Evolutionary conservation across 2,797 vertebrate species (phyloP), one percentile per base, ranked within the genome.

Genomic region (Myotis daubentonii): DNA sequence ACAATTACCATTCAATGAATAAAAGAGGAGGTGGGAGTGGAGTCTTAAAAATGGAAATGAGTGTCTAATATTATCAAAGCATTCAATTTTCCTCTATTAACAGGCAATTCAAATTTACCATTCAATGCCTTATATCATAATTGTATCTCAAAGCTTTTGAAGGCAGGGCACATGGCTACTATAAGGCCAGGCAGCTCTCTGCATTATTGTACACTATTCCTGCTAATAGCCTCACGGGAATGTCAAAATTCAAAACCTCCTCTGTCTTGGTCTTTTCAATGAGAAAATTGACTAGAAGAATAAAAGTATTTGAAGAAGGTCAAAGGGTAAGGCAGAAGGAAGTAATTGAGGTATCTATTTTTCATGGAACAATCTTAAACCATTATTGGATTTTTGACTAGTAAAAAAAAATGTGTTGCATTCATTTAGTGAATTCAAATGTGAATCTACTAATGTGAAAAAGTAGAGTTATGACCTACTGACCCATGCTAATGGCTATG

Each of bases 371-470:
- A 53, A 60, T 93, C 82, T 95, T 93, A 53, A 95, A 91, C 12
- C n/a, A 85, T 96, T 95, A 86, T 47, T 87, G 62, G 44, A 89
- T 75, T 89, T 96, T 82, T 95, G 80, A 91, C 80, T 86, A 53
- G 13, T 47, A 33, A 94, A 92, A 88, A 84, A 95, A 95, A 96
- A 93, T 33, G 28, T 71, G 41, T 74, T 96, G n/a, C 49, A 68
- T 94, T 96, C 89, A 89, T 79, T 94, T 79, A 89, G 30, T 74
- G 88, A 97, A 91, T 95, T 87, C 70, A 94, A 91, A 92, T 81
- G 38, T 86, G 90, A 92, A 80, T 13, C 38, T 17, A 76, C 80
- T 84, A 87, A 93, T 62, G 25, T 88, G 41, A 95, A 93, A 95
- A 95, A 75, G 71, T 30, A 89, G 55, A 85, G 82, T 93, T 93